Conservation (phyloP, 2,113 vertebrate species). For the Genyomyrus donnyi region DNA sequence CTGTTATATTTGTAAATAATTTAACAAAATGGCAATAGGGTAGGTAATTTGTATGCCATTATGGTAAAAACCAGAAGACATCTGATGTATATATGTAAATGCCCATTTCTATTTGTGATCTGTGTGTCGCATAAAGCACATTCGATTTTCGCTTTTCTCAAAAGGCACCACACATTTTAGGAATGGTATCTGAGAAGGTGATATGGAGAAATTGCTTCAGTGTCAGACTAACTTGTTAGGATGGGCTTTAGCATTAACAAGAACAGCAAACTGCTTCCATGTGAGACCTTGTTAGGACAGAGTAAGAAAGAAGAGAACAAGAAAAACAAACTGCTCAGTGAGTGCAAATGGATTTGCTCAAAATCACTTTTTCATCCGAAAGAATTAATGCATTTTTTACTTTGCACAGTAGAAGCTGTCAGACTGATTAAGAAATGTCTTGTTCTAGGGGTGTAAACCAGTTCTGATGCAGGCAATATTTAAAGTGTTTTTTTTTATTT, state of each 20-base stretch:
- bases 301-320: background rate
- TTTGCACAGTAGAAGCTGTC: background rate
- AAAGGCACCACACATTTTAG: background rate
- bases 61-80: background rate
- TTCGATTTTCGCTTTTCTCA: background rate
- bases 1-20: background rate
- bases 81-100: background rate
- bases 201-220: background rate
- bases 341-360: background rate
- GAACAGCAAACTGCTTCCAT: background rate
- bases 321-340: background rate
- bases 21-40: background rate
- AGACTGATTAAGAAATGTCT: background rate
- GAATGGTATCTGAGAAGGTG: background rate
- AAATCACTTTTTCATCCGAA: background rate
- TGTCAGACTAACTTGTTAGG: background rate
- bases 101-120: background rate
- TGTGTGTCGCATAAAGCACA: background rate
- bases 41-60: background rate
- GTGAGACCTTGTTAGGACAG: background rate
- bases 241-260: background rate
- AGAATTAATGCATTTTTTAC: background rate
- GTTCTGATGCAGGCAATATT: background rate
- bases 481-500: background rate
- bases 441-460: background rate